These are phyloP conservation scores for Drosophila macrothrix DNA, from an alignment of 2,888 invertebrate species.

Conservation along the genomic window DNA sequence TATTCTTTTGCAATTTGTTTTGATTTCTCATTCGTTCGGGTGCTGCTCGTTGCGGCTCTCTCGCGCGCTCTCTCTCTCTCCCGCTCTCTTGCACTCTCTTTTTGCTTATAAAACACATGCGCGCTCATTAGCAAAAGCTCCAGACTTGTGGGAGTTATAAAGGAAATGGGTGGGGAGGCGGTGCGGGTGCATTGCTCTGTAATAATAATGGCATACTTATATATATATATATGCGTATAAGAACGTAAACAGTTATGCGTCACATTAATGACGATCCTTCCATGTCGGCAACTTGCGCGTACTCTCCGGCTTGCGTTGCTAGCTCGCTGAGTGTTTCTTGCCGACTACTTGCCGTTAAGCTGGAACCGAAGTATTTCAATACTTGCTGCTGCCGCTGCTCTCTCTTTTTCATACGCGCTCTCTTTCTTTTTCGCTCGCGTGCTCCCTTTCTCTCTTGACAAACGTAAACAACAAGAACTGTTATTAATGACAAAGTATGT, in stretches of 20 bases:
- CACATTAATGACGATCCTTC: conserved; percentile 47
- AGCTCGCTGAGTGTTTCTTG: conserved; percentile 74
- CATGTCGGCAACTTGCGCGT: conserved; percentile 37
- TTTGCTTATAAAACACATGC: conserved; percentile 44
- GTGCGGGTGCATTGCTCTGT: conserved; percentile 2
- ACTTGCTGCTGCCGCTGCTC: conserved; percentile 26
- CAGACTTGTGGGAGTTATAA: conserved; percentile 13
- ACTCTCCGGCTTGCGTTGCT: conserved; percentile 60
- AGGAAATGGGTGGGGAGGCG: neutral
- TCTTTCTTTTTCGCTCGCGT: conserved; percentile 19
- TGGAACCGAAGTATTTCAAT: conserved; percentile 60
- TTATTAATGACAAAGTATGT: conserved; percentile 27
- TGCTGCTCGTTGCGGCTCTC: conserved; percentile 43
- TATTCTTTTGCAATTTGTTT: conserved; percentile 80
- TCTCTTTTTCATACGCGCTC: conserved; percentile 25
- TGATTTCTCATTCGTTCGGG: conserved; percentile 63
- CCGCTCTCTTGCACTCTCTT: conserved; percentile 45
- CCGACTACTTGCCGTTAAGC: conserved; percentile 69
- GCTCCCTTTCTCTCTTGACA: conserved; percentile 36
- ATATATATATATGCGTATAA: conserved; percentile 3
- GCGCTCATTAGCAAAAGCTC: conserved; percentile 50
- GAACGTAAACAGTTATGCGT: conserved; percentile 27
- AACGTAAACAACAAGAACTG: conserved; percentile 58
- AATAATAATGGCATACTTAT: conserved; percentile 30
- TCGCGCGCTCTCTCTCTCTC: conserved; percentile 35